Percentiles rank a stretch among this genome's conserved stretches.
phyloP scores from a whole-genome alignment of 2,797 vertebrate species.

The Eulemur albifrons region DNA sequence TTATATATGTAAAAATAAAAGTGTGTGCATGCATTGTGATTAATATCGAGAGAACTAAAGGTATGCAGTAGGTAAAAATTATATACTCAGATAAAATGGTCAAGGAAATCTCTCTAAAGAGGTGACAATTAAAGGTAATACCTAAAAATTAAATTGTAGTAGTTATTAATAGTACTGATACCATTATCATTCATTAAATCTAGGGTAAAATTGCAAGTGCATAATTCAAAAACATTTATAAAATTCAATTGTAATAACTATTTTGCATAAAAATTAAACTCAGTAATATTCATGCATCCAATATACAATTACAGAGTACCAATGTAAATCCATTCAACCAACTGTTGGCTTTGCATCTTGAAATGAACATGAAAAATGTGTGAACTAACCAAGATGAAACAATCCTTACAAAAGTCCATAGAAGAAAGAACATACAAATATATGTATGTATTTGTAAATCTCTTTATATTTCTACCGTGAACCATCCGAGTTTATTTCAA shows the following conservation, averaged over 20 bases:
- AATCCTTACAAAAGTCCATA: neutral
- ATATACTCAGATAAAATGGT: neutral
- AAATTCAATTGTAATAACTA: neutral
- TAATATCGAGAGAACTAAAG: neutral
- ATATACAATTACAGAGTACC: neutral
- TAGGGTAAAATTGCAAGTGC: neutral
- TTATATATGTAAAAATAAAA: neutral
- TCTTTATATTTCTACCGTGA: neutral
- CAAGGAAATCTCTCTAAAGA: neutral
- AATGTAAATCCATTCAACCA: neutral
- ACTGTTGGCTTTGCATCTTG: neutral
- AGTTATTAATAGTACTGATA: neutral
- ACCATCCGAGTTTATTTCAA: neutral
- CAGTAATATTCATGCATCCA: neutral
- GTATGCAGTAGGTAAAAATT: neutral
- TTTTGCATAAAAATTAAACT: constrained; percentile 33
- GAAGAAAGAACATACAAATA: neutral
- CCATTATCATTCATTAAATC: neutral
- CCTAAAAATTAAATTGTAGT: neutral
- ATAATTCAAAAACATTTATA: constrained; percentile 6
- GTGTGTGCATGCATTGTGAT: neutral
- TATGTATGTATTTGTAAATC: neutral
- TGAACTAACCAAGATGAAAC: neutral
- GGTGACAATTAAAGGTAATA: neutral
- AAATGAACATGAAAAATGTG: neutral